Percentiles rank a stretch among this genome's conserved stretches.
These are phyloP conservation scores for Ochropleura leucogaster DNA, from an alignment of 2,888 invertebrate species.

Conservation along the genomic window DNA sequence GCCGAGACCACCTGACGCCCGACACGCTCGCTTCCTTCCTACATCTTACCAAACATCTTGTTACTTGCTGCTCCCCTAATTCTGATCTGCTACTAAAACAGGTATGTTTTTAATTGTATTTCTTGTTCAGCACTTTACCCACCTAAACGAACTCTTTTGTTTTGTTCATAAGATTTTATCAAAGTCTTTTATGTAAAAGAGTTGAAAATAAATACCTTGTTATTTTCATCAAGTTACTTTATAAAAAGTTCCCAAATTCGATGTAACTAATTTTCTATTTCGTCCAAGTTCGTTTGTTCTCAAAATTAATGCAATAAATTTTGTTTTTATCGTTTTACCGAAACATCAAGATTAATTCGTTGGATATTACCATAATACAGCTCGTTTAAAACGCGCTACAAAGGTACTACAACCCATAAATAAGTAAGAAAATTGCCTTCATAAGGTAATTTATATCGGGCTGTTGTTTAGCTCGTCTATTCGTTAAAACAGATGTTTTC, in stretches of 20 bases:
- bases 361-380: conserved; percentile 68
- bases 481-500: conserved; percentile 58
- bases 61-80: conserved; percentile 97
- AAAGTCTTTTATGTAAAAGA: conserved; percentile 32
- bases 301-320: conserved; percentile 67
- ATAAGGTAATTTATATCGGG: conserved; percentile 74
- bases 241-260: conserved; percentile 40
- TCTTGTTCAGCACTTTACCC: neutral
- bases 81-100: conserved; percentile 97
- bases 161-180: conserved; percentile 16
- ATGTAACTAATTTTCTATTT: conserved; percentile 56
- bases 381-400: conserved; percentile 63
- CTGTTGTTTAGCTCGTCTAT: conserved; percentile 51
- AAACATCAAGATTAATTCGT: conserved; percentile 67
- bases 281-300: conserved; percentile 56
- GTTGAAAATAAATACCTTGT: conserved; percentile 33
- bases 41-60: conserved; percentile 97
- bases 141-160: conserved; percentile 7
- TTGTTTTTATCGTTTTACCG: conserved; percentile 66
- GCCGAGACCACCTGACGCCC: conserved; percentile 97
- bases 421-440: conserved; percentile 75
- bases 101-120: conserved; percentile 88
- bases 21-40: conserved; percentile 98
- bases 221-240: conserved; percentile 54
- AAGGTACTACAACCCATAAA: conserved; percentile 70